Evolutionary conservation across 2,797 vertebrate genomes (phyloP).

Genomic region (Percopsis omiscomaycus): DNA sequence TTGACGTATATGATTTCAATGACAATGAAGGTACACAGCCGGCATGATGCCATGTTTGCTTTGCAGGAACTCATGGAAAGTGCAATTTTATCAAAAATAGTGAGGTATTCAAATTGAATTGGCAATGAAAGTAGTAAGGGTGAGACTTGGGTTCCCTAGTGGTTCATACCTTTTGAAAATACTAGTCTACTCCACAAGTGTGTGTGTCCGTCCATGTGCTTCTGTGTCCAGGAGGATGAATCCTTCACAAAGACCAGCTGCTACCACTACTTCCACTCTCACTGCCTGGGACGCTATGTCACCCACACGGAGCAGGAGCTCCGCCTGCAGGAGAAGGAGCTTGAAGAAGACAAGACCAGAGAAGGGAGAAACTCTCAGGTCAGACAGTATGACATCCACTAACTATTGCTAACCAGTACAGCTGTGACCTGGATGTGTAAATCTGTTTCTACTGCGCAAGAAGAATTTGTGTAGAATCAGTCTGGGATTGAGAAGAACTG

Average conservation of each 20-base stretch:
- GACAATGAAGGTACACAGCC: too few species aligned
- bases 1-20: too few species aligned
- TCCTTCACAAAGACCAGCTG: conserved; percentile 90
- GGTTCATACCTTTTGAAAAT: background rate
- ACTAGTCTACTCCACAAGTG: background rate
- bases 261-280: conserved; percentile 96
- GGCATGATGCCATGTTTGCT: too few species aligned
- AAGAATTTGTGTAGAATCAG: too few species aligned
- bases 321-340: conserved; percentile 78
- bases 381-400: background rate
- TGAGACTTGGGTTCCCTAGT: too few species aligned
- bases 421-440: too few species aligned
- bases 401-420: too few species aligned
- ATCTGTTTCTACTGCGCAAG: conserved; percentile 4
- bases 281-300: conserved; percentile 90
- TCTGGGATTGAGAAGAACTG: too few species aligned
- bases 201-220: background rate
- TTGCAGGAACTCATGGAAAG: too few species aligned
- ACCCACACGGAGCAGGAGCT: conserved; percentile 88
- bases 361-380: conserved; percentile 61
- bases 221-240: conserved; percentile 79
- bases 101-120: too few species aligned
- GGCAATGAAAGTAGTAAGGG: too few species aligned
- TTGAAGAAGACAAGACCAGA: conserved; percentile 80
- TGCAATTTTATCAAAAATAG: too few species aligned